phyloP scores from a whole-genome alignment of 2,113 vertebrate species.

The Balaeniceps rex region DNA sequence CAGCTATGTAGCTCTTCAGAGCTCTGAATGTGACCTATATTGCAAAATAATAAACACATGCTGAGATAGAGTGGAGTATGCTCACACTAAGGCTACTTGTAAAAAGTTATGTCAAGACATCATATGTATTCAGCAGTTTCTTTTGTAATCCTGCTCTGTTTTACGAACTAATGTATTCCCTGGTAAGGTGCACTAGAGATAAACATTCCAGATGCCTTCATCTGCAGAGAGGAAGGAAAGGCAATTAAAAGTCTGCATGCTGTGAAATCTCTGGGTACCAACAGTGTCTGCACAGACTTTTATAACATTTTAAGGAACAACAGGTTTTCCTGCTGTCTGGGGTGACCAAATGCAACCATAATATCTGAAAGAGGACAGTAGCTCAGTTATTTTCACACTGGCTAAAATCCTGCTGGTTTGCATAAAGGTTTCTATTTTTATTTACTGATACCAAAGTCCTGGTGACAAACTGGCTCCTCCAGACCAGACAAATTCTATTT shows the following conservation, averaged over 20 bases:
- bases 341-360: background rate
- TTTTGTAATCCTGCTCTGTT: background rate
- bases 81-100: background rate
- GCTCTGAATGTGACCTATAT: background rate
- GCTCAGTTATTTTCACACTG: background rate
- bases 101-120: background rate
- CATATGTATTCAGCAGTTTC: background rate
- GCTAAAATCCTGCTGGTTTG: background rate
- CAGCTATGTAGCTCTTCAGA: background rate
- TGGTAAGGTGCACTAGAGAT: background rate
- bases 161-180: background rate
- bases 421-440: background rate
- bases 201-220: background rate
- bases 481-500: background rate
- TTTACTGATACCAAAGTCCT: background rate
- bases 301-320: background rate
- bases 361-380: background rate
- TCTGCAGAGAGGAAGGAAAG: background rate
- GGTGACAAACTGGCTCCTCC: background rate
- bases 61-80: background rate
- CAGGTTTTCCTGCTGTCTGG: background rate
- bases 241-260: conserved; percentile 22
- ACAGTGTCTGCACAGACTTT: background rate
- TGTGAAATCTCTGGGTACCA: background rate
- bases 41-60: background rate